Base-by-base conservation (phyloP, 2,113 vertebrate species). In the Turnix velox region DNA sequence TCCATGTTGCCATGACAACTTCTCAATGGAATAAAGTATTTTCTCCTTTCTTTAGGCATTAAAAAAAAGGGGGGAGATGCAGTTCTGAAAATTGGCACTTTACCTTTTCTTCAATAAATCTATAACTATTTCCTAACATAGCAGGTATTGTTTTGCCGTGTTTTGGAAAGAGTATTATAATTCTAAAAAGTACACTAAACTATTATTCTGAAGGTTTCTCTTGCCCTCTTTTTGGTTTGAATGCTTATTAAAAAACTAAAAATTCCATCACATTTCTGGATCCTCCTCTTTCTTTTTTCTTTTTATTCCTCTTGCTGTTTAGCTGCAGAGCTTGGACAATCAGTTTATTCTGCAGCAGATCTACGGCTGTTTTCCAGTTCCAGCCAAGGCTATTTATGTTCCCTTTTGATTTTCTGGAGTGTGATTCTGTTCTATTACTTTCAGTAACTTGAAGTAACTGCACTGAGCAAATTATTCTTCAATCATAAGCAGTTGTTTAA, bases 1-100 rank as follows among this genome's bases (percentile, higher is more conserved):
- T 92, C 93, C 68, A 68, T 33, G 94, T 97, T 96, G 77, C 95
- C 74, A 97, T 97, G 91, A 84, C 87, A 97, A 97, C 96, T 49
- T 40, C 92, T 95, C 90, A 95, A 81, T 80, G 58, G 86, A 94
- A 96, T 93, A 91, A 95, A 93, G 84, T 95, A 84, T 92, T 92
- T 92, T 90, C 68, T 92, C 80, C 55, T 95, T 96, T 95, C 95
- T 96, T 95, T 84, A 67, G 71, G 57, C 43, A 75, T 82, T 45
- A 59, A 87, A 93, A 92, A 71, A 82, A 68, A 73, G 35, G 54
- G 54, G 7, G 85, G 31, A 55, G 59, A 91, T 71, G 55, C 52
- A 90, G 61, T 69, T 93, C 61, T 85, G 69, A 82, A 89, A 95
- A 94, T 83, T 93, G 67, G 31, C 61, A 87, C 42, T 90, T 94